Percentiles rank a stretch among this genome's conserved stretches.
These are phyloP conservation scores for Drosophila pullipes DNA, from an alignment of 2,888 invertebrate species.

Conservation along the genomic window DNA sequence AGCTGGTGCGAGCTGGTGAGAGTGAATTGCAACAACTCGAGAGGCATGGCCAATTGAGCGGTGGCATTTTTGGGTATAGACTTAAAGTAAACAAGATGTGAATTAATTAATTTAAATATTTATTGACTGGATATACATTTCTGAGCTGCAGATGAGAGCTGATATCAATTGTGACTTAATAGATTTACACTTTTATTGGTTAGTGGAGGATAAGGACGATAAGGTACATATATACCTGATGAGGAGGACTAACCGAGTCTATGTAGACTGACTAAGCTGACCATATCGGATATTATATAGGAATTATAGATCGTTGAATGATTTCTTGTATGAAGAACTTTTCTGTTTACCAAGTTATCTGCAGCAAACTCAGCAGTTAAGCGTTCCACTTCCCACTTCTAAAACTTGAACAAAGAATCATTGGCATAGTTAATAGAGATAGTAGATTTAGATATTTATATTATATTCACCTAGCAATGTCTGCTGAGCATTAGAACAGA, in stretches of 20 bases:
- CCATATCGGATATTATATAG: neutral
- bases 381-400: neutral
- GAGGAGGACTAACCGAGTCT: neutral
- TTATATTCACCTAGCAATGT: neutral
- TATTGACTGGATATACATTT: neutral
- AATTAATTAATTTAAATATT: conserved; percentile 27
- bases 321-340: neutral
- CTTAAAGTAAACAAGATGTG: conserved; percentile 22
- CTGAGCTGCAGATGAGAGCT: neutral
- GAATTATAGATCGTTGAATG: accelerated
- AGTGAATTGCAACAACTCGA: conserved; percentile 16
- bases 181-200: neutral
- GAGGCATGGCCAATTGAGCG: conserved; percentile 57
- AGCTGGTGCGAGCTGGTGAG: conserved; percentile 46
- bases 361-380: neutral
- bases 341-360: neutral
- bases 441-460: neutral
- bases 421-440: too few relatives aligned
- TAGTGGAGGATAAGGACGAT: neutral
- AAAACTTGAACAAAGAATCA: neutral
- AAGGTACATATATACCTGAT: neutral
- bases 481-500: neutral
- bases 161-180: neutral
- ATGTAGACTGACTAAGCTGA: neutral
- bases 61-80: conserved; percentile 15